Base-by-base conservation (phyloP, 53 echinoderm and acorn worm genomes). In the Stichopus horrens region DNA sequence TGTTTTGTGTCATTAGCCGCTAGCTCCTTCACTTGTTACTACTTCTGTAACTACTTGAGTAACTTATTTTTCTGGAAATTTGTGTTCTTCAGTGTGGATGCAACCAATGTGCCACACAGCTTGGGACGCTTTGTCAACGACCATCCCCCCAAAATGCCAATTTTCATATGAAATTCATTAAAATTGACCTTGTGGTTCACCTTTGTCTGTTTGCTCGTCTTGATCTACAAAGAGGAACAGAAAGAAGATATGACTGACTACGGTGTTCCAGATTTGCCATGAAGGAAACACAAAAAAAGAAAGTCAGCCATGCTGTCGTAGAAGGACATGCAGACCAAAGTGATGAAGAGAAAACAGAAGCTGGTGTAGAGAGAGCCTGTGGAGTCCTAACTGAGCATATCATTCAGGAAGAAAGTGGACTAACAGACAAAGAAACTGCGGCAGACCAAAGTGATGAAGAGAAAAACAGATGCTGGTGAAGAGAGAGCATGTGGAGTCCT, bases 51-150 rank as follows among this genome's bases (percentile, higher is more conserved):
- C n/a, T n/a, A n/a, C n/a, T n/a, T n/a, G n/a, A n/a, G n/a, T n/a
- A n/a, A n/a, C n/a, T n/a, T n/a, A n/a, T n/a, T n/a, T n/a, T n/a
- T n/a, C n/a, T n/a, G n/a, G n/a, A n/a, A n/a, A n/a, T n/a, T 81
- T 81, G 54, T 58, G 7, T 19, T 67, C 23, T 84, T 22, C 85
- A 84, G 66, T 67, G 52, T 84, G 60, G 66, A 84, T 84, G 85
- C 85, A 65, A 84, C 85, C 20, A 9, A 57, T 79, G 37, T 21
- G 13, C 9, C 8, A 63, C 22, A 84, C n/a, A 60, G 65, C 51
- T 84, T 84, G 85, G 85, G 85, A 37, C 63, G 85, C 20, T 83
- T 83, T 7, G 83, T 83, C 22, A 83, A 83, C 22, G 83, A 82
- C 13, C 4, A 13, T 83, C 21, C 21, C 23, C 21, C 37, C 20